Conservation (phyloP, 2,113 vertebrate genomes). For the Cavia aperea region DNA sequence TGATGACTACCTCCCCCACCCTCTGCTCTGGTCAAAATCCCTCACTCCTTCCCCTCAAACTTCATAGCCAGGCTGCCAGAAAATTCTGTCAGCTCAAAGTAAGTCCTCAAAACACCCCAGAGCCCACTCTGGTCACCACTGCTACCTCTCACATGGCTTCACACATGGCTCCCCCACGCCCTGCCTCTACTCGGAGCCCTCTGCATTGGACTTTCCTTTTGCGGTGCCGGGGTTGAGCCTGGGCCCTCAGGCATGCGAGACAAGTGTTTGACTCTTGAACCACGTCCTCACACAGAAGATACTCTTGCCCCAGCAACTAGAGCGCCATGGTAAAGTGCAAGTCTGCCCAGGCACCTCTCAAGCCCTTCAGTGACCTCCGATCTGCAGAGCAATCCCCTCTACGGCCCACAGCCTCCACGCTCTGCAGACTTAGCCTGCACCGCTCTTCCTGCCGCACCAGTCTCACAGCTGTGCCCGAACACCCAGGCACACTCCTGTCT, state of each 20-base stretch:
- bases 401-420: background rate
- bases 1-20: background rate
- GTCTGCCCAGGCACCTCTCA: background rate
- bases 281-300: background rate
- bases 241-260: too few relatives aligned
- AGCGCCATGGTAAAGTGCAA: background rate
- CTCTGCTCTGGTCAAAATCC: background rate
- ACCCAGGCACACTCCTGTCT: background rate
- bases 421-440: background rate
- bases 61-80: background rate
- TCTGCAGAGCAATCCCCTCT: background rate
- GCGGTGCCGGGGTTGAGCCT: background rate
- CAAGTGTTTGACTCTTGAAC: background rate
- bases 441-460: background rate
- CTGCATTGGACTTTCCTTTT: background rate
- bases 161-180: background rate
- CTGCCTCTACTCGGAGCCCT: background rate
- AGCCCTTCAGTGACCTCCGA: background rate
- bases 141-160: too few relatives aligned
- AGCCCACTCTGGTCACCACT: background rate
- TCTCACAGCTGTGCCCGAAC: background rate
- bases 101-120: background rate
- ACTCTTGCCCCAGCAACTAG: background rate
- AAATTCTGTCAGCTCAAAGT: background rate
- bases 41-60: background rate